Conservation (phyloP, 2,113 vertebrate genomes). For the Tautogolabrus adspersus region DNA sequence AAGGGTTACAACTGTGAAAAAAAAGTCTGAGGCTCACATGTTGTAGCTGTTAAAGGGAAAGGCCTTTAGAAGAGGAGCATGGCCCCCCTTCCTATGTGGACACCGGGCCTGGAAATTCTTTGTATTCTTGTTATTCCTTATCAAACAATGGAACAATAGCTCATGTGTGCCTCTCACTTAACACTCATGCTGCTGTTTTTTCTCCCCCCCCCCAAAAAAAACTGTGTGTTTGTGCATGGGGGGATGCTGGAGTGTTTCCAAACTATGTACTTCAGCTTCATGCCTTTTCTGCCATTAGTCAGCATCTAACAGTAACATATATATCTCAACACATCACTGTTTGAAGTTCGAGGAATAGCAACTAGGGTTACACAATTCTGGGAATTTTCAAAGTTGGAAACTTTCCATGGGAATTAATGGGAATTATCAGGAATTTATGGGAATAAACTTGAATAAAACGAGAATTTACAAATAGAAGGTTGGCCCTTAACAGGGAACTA, state of each 20-base stretch:
- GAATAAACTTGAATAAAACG: no score
- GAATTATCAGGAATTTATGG: no score
- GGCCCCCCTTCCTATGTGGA: slow-evolving; percentile 76
- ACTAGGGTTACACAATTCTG: no score
- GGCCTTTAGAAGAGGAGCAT: slow-evolving; percentile 67
- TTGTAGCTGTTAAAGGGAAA: slow-evolving; percentile 59
- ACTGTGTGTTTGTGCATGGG: slow-evolving; percentile 50
- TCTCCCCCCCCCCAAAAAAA: slow-evolving; percentile 9
- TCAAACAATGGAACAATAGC: slow-evolving; percentile 86
- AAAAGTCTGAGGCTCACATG: slow-evolving; percentile 28
- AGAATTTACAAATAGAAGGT: no score
- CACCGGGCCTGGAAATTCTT: slow-evolving; percentile 80
- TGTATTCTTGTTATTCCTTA: slow-evolving; percentile 82
- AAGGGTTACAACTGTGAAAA: slow-evolving; percentile 31
- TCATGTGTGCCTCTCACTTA: slow-evolving; percentile 68
- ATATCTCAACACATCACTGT: slow-evolving; percentile 7
- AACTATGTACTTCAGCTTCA: slow-evolving; percentile 42
- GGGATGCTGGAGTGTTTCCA: slow-evolving; percentile 15
- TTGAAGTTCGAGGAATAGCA: slow-evolving; percentile 15
- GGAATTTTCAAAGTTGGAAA: no score
- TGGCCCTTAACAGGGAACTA: no score
- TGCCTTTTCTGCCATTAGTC: slow-evolving; percentile 30
- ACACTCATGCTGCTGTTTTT: slow-evolving; percentile 37
- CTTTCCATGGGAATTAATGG: no score
- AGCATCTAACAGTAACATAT: slow-evolving; percentile 31